These are phyloP conservation scores for Trachemys scripta DNA, from an alignment of 2,113 vertebrate genomes.

Conservation along the genomic window DNA sequence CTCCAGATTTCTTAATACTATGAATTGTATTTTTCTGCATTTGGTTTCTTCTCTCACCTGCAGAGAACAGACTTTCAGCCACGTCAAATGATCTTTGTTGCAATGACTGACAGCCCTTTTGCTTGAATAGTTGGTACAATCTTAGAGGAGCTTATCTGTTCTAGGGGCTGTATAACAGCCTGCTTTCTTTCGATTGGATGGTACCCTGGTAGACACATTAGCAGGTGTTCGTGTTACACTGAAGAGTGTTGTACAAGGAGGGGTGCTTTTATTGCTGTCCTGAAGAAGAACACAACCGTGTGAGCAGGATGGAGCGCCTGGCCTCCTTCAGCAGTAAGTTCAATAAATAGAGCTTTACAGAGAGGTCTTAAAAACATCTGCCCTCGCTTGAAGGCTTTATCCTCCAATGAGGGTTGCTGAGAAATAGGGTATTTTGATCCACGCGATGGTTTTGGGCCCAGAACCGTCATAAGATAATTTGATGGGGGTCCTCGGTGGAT, in stretches of 20 bases:
- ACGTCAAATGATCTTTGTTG: fast-evolving
- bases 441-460: not conserved
- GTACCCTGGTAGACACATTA: not conserved
- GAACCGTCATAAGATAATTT: not conserved
- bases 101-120: not conserved
- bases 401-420: not conserved
- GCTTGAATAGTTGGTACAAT: not conserved
- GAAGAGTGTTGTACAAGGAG: fast-evolving
- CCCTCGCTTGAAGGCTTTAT: not conserved
- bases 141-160: fast-evolving
- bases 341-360: not conserved
- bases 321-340: slow-evolving; percentile 93
- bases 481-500: not conserved
- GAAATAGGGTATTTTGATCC: not conserved
- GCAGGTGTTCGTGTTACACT: not conserved
- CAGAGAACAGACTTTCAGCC: not conserved
- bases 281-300: not conserved
- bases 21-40: fast-evolving
- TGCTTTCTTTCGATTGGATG: fast-evolving
- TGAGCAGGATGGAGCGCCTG: slow-evolving; percentile 87
- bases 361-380: not conserved
- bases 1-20: fast-evolving
- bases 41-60: fast-evolving
- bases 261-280: not conserved
- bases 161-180: fast-evolving